Percentiles rank a stretch among this genome's conserved stretches.
Evolutionary conservation across 2,888 invertebrate genomes (phyloP).

Genomic region (Drosophila ochracea): DNA sequence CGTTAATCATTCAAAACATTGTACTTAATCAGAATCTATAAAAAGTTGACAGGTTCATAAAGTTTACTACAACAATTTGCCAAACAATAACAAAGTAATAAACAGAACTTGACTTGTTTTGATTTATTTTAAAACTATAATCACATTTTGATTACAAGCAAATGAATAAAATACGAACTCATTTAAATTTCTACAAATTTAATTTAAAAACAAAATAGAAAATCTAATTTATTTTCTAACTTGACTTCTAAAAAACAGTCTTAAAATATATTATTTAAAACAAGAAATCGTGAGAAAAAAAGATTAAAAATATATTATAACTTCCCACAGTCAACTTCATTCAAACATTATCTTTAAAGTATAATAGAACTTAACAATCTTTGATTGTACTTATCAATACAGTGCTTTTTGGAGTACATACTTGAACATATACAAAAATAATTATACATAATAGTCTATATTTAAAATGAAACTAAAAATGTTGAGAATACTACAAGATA

Average conservation of each 20-base stretch:
- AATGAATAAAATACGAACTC: not conserved
- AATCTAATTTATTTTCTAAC: not conserved
- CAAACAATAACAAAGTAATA: not conserved
- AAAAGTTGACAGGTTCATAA: not conserved
- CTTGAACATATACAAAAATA: not conserved
- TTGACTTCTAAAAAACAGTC: not conserved
- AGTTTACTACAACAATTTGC: not conserved
- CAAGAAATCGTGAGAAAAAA: not conserved
- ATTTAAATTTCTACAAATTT: not conserved
- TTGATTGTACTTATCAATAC: not conserved
- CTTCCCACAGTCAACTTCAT: not conserved
- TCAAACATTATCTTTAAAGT: not conserved
- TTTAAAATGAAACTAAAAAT: not conserved
- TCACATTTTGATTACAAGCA: not conserved
- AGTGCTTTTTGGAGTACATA: not conserved
- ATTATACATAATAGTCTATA: not conserved
- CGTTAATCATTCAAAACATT: not conserved
- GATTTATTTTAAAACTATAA: not conserved
- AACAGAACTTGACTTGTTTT: not conserved
- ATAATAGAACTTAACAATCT: not conserved
- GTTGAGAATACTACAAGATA: not conserved
- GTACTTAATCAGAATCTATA: conserved; percentile 1
- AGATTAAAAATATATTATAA: not conserved
- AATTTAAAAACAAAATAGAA: not conserved
- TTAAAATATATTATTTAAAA: not conserved